A percentile compares a stretch with the other conserved stretches of the same genome.
phyloP scores from a whole-genome alignment of 2,888 invertebrate genomes.

The Euphydryas editha region DNA sequence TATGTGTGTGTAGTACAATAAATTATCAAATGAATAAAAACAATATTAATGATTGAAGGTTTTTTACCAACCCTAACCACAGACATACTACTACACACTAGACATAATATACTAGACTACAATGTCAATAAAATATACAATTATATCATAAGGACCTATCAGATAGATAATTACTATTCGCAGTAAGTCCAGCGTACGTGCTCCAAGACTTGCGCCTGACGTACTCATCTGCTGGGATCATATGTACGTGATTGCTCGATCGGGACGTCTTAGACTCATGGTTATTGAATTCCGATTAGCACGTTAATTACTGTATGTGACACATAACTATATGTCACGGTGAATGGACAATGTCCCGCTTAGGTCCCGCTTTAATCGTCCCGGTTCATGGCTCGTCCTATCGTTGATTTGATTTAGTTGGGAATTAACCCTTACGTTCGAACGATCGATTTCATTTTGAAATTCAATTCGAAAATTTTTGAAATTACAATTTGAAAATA shows the following conservation, averaged over 20 bases:
- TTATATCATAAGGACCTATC: not conserved
- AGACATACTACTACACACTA: too few species aligned
- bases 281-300: constrained; percentile 37
- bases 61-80: too few species aligned
- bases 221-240: constrained; percentile 31
- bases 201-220: constrained; percentile 36
- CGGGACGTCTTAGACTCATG: constrained; percentile 46
- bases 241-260: constrained; percentile 35
- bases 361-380: constrained; percentile 2
- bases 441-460: not conserved
- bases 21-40: too few species aligned
- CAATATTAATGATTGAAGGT: too few species aligned
- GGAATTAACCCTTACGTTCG: too few species aligned
- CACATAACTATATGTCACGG: constrained; percentile 11
- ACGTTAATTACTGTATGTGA: constrained; percentile 28
- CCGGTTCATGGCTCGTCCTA: not conserved
- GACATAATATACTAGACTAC: too few species aligned
- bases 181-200: constrained; percentile 32
- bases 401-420: not conserved
- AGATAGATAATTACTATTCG: constrained; percentile 79
- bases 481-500: constrained; percentile 7
- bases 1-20: too few species aligned
- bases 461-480: not conserved
- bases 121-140: not conserved
- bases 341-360: constrained; percentile 9